Evolutionary conservation across 2,797 vertebrate species (phyloP).

Genomic region (Tarsius wallacei): DNA sequence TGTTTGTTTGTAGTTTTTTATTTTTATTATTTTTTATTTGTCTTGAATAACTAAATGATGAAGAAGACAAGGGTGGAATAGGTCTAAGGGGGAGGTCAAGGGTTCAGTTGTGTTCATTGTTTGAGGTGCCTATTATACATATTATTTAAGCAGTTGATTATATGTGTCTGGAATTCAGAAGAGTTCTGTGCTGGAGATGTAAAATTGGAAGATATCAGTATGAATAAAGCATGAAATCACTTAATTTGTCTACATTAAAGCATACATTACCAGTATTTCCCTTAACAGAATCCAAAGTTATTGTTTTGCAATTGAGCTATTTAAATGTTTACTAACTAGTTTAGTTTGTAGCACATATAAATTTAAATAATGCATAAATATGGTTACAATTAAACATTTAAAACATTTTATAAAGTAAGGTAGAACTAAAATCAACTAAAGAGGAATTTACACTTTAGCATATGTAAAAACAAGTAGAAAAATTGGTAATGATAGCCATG

Average conservation of each 20-base stretch:
- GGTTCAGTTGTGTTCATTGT: background rate
- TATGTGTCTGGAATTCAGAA: background rate
- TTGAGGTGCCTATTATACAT: background rate
- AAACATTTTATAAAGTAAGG: background rate
- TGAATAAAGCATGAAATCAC: background rate
- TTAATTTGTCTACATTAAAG: background rate
- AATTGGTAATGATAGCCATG: background rate
- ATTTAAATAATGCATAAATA: background rate
- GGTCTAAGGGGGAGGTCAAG: too few species aligned
- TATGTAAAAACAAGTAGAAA: background rate
- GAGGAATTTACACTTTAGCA: background rate
- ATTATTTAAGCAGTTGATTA: background rate
- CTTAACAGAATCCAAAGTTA: background rate
- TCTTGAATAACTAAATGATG: background rate
- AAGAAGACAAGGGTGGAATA: background rate
- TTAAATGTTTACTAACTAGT: background rate
- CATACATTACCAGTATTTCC: background rate
- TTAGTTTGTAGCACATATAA: background rate
- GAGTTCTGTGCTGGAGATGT: background rate
- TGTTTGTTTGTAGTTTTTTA: background rate
- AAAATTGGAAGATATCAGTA: background rate
- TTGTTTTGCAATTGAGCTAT: background rate
- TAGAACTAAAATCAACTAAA: background rate
- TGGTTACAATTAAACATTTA: background rate
- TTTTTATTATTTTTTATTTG: background rate